phyloP scores from a whole-genome alignment of 2,797 vertebrate species.

The Brotula barbata region DNA sequence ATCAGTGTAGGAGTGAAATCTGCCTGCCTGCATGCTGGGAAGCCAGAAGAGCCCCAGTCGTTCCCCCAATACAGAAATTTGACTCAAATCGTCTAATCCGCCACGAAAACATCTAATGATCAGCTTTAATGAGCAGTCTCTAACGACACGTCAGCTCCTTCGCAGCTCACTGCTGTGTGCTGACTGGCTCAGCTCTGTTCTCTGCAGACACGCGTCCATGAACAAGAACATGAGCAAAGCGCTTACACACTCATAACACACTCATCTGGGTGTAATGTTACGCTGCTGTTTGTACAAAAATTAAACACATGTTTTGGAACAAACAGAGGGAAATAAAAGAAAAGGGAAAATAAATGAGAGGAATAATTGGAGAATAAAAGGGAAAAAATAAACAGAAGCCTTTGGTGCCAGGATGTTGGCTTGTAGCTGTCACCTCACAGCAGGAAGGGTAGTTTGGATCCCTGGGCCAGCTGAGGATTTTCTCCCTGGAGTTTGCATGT shows the following conservation, averaged over 20 bases:
- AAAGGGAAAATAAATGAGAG: too few relatives aligned
- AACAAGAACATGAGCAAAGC: slow-evolving; percentile 60
- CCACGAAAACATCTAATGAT: slow-evolving; percentile 77
- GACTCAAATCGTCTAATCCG: slow-evolving; percentile 62
- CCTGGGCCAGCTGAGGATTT: slow-evolving; percentile 44
- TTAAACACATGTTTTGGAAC: slow-evolving; percentile 18
- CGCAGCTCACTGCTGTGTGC: slow-evolving; percentile 70
- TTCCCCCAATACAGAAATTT: slow-evolving; percentile 37
- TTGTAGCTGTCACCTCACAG: slow-evolving; percentile 57
- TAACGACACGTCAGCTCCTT: slow-evolving; percentile 68
- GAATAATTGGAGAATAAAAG: too few relatives aligned
- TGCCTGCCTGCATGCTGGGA: neutral
- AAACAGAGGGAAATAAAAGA: slow-evolving; percentile 2
- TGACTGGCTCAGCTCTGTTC: slow-evolving; percentile 63
- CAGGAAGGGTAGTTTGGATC: slow-evolving; percentile 56
- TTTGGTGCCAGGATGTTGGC: slow-evolving; percentile 8
- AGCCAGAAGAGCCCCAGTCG: slow-evolving; percentile 34
- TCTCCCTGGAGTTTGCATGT: slow-evolving; percentile 63
- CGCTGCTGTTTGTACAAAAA: slow-evolving; percentile 21
- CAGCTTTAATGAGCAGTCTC: slow-evolving; percentile 66
- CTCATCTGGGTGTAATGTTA: slow-evolving; percentile 32
- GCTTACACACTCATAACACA: slow-evolving; percentile 64
- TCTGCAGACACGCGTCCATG: slow-evolving; percentile 64
- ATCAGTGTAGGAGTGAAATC: slow-evolving; percentile 38
- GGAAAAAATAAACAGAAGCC: too few relatives aligned